A percentile compares a stretch with the other conserved stretches of the same genome.
Evolutionary conservation across 2,888 invertebrate genomes (phyloP).

Genomic region (Plutella xylostella): DNA sequence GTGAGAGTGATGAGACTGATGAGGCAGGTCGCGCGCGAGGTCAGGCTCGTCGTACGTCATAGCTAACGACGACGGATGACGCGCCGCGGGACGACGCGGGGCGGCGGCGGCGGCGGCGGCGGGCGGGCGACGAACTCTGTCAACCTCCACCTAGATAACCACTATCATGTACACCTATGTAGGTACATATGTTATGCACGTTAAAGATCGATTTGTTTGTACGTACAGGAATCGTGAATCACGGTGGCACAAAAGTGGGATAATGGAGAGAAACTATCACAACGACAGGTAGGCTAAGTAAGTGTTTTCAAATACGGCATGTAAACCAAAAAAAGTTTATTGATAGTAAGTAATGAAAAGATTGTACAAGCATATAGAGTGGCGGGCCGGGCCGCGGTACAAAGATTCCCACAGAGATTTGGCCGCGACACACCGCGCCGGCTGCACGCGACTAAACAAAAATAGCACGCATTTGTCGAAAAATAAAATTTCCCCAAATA

Average conservation of each 20-base stretch:
- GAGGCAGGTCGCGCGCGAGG: conserved; percentile 51
- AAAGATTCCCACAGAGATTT: conserved; percentile 68
- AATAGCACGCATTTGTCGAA: conserved; percentile 67
- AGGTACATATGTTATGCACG: too few species aligned
- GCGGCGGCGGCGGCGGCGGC: conserved; percentile 27
- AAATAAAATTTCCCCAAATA: conserved; percentile 69
- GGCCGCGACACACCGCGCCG: conserved; percentile 49
- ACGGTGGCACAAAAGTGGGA: too few species aligned
- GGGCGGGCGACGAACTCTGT: conserved; percentile 1
- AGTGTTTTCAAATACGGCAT: too few species aligned
- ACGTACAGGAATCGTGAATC: too few species aligned
- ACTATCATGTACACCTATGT: too few species aligned
- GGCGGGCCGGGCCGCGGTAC: conserved; percentile 25
- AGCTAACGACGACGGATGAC: conserved; percentile 69
- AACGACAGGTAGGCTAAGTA: too few species aligned
- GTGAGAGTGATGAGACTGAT: conserved; percentile 54
- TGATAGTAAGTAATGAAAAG: too few species aligned
- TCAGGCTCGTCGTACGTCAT: conserved; percentile 63
- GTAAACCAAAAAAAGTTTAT: too few species aligned
- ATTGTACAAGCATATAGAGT: conserved; percentile 11
- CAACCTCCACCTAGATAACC: too few species aligned
- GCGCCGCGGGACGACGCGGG: conserved; percentile 39
- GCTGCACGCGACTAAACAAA: conserved; percentile 61
- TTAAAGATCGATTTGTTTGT: too few species aligned
- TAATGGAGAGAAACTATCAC: too few species aligned